Percentiles rank a stretch among this genome's conserved stretches.
These are phyloP conservation scores for Peribatodes rhomboidaria DNA, from an alignment of 2,888 invertebrate genomes.

Conservation along the genomic window DNA sequence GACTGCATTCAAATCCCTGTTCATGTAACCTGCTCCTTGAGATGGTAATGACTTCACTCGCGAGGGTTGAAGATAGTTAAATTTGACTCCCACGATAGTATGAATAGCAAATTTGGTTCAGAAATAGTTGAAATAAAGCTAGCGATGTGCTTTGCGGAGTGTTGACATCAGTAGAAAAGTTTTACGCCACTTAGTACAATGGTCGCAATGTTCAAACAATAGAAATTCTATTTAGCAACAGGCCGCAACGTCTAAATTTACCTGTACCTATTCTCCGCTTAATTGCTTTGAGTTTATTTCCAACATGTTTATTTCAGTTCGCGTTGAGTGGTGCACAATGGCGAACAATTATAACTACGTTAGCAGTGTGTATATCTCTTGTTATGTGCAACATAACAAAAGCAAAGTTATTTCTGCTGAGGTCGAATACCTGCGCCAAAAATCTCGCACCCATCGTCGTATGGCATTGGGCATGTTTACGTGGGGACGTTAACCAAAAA, in stretches of 20 bases:
- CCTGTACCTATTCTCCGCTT: slow-evolving; percentile 24
- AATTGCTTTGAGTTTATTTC: slow-evolving; percentile 52
- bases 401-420: slow-evolving; percentile 66
- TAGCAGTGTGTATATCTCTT: slow-evolving; percentile 25
- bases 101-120: slow-evolving; percentile 1
- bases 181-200: slow-evolving; percentile 3
- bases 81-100: slow-evolving; percentile 1
- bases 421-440: slow-evolving; percentile 73
- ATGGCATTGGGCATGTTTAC: slow-evolving; percentile 47
- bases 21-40: slow-evolving; percentile 25
- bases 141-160: neutral
- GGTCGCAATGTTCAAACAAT: slow-evolving; percentile 26
- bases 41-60: slow-evolving; percentile 27
- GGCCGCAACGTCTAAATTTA: slow-evolving; percentile 31
- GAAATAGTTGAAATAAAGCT: slow-evolving; percentile 1
- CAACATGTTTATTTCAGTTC: slow-evolving; percentile 63
- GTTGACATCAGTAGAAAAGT: slow-evolving; percentile 10
- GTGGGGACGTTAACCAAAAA: slow-evolving; percentile 22
- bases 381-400: slow-evolving; percentile 63
- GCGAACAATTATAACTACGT: slow-evolving; percentile 54
- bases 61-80: neutral
- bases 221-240: slow-evolving; percentile 28
- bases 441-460: slow-evolving; percentile 56
- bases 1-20: slow-evolving; percentile 31
- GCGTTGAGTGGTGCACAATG: slow-evolving; percentile 58